These are phyloP conservation scores for Tragelaphus strepsiceros DNA, from an alignment of 2,113 vertebrate species.

Conservation along the genomic window DNA sequence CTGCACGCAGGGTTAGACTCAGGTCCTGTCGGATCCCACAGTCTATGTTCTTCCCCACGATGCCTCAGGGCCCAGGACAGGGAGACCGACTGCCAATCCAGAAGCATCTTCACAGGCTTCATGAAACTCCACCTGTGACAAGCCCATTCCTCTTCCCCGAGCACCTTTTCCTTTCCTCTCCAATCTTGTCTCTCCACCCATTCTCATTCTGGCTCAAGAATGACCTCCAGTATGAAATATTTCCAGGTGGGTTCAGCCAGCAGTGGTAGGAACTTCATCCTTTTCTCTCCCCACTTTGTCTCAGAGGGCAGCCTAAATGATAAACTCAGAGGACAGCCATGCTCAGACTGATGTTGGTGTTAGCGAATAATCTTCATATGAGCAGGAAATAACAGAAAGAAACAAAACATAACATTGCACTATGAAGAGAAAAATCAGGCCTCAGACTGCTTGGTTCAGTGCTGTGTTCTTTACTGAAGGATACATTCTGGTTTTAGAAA, in stretches of 20 bases:
- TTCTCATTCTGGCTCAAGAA: not conserved
- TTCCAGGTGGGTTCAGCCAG: not conserved
- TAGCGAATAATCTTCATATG: not conserved
- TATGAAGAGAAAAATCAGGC: not conserved
- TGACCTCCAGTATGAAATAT: not conserved
- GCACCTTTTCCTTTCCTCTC: not conserved
- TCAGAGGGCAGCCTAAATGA: not conserved
- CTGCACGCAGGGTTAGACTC: not conserved
- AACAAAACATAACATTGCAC: not conserved
- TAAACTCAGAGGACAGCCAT: not conserved
- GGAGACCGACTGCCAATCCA: not conserved
- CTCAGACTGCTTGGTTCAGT: not conserved
- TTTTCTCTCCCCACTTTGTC: not conserved
- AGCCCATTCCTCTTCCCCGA: not conserved
- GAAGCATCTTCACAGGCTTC: fast-evolving
- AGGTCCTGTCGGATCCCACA: not conserved
- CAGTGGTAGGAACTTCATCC: not conserved
- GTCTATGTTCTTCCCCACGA: not conserved
- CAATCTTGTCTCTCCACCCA: not conserved
- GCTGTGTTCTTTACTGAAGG: not conserved
- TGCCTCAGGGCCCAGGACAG: not conserved
- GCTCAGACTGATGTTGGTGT: not conserved
- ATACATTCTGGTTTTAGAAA: not conserved
- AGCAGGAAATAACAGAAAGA: not conserved
- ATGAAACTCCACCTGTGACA: not conserved